Evolutionary conservation across 1,140 invertebrate species (phyloP), one percentile per base, ranked within the genome.

Genomic region (Brachionus manjavacas): DNA sequence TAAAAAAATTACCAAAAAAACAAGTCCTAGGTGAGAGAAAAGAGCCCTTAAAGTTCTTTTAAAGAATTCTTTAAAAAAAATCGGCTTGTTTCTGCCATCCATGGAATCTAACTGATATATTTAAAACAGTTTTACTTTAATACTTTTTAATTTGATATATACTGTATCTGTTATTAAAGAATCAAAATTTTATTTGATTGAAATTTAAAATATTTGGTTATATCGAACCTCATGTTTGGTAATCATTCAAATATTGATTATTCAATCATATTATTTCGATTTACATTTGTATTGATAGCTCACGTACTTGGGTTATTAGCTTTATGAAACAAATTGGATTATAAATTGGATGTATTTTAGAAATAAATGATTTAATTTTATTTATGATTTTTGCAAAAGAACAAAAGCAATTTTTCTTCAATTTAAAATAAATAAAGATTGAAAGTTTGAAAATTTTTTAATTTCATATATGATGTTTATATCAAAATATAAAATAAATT

Each of bases 201-300:
- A 68, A 31, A 31, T 68, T 68, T 31, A 68, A 68, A 68, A 68
- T 31, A 68, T 31, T 68, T 68, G 66, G 31, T 39, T 68, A 39
- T n/a, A 39, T 39, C 16, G 66, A 68, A 68, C 66, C 66, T 68
- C 66, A 68, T 68, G 66, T 35, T 68, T 31, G 23, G 66, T 39
- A 68, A 68, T 68, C 66, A 31, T 68, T 68, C 66, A 68, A 31
- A 68, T 39, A 68, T 25, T 68, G 25, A 68, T 68, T 68, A 68
- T 68, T 3, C 31, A 68, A 68, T 39, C 14, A 31, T 35, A 20
- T 60, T 60, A 9, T 60, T 20, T n/a, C 16, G n/a, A 23, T 20
- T 1, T 60, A 23, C n/a, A 60, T 60, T 60, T 60, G 8, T 23
- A 60, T 60, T 23, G 16, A 20, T 60, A 60, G 52, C 52, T 60